phyloP scores from a whole-genome alignment of 2,888 invertebrate species.

The Myopa tessellatipennis region DNA sequence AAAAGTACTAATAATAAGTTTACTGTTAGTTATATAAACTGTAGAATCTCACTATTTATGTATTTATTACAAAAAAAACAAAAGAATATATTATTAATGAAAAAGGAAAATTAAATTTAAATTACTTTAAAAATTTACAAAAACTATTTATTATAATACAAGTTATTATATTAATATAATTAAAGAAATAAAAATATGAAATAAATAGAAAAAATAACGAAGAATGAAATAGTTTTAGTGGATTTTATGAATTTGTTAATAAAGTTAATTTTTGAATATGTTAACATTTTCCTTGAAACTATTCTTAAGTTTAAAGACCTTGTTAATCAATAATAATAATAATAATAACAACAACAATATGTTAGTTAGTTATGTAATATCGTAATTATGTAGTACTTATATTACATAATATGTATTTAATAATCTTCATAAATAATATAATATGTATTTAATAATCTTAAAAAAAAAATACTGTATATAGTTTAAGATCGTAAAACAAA shows the following conservation, averaged over 20 bases:
- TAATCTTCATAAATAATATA: neutral
- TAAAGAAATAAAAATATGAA: conserved; percentile 32
- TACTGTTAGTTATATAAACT: conserved; percentile 18
- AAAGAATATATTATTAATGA: too few species aligned
- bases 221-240: conserved; percentile 46
- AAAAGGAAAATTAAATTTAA: too few species aligned
- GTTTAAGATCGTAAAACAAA: neutral
- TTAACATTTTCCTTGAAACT: neutral
- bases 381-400: too few species aligned
- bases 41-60: neutral
- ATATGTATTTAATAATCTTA: conserved; percentile 14
- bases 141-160: conserved; percentile 41
- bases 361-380: conserved; percentile 60
- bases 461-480: neutral
- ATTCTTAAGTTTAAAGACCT: too few species aligned
- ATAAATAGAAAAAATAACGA: conserved; percentile 30
- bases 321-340: neutral
- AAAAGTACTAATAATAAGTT: neutral
- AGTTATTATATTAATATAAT: conserved; percentile 44
- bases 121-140: neutral
- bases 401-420: conserved; percentile 9
- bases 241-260: conserved; percentile 36
- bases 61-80: neutral
- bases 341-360: conserved; percentile 44
- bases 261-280: conserved; percentile 14